Conservation (phyloP, 2,888 invertebrate species). For the Conops quadrifasciatus region DNA sequence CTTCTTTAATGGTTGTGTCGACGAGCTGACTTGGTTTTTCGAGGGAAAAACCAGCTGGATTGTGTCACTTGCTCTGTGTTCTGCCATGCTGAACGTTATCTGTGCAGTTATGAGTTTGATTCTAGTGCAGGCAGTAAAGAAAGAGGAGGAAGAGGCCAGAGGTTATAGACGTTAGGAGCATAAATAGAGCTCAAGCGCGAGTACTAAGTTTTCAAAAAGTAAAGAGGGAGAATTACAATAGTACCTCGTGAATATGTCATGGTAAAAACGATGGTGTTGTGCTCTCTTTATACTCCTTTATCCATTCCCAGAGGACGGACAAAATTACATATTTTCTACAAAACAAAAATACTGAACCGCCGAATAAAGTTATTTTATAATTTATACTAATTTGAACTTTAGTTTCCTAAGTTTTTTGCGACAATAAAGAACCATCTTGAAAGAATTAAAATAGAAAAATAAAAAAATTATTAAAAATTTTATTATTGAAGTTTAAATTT, state of each 20-base stretch:
- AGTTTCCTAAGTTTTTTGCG: conserved; percentile 35
- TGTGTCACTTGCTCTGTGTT: conserved; percentile 78
- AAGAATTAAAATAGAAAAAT: neutral
- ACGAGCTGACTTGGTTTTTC: conserved; percentile 87
- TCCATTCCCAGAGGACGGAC: no score
- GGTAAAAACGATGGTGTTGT: conserved; percentile 31
- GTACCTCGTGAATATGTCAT: no score
- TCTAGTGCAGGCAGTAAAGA: conserved; percentile 77
- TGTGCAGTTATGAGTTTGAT: conserved; percentile 76
- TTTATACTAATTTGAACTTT: conserved; percentile 30
- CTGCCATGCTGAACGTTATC: conserved; percentile 81
- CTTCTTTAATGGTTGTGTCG: conserved; percentile 87
- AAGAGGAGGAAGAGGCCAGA: conserved; percentile 74
- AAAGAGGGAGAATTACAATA: no score
- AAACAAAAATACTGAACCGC: conserved; percentile 37
- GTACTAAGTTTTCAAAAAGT: no score
- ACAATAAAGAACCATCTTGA: neutral
- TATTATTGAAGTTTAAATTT: no score
- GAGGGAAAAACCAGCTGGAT: conserved; percentile 86
- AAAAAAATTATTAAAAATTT: neutral
- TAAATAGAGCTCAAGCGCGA: neutral
- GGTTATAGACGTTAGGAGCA: conserved; percentile 66
- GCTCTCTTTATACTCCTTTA: no score
- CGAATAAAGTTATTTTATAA: conserved; percentile 43
- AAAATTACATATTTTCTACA: conserved; percentile 28